A percentile compares a stretch with the other conserved stretches of the same genome.
Conservation (phyloP, 2,113 vertebrate genomes). For the Thermophis baileyi region DNA sequence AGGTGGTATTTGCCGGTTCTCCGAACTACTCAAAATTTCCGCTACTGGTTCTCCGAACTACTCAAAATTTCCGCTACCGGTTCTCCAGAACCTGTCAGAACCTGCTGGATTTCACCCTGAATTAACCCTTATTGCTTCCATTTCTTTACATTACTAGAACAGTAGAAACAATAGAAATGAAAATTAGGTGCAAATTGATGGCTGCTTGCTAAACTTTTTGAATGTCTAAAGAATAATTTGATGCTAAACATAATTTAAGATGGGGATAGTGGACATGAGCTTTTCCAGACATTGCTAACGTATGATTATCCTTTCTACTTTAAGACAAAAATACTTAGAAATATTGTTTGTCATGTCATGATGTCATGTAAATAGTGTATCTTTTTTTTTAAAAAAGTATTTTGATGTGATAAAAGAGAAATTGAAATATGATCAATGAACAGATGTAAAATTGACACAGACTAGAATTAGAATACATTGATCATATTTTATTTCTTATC, state of each 20-base stretch:
- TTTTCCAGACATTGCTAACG: neutral
- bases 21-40: too few species aligned
- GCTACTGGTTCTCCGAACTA: too few species aligned
- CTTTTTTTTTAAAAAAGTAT: neutral
- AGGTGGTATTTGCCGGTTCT: too few species aligned
- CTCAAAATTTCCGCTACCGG: too few species aligned
- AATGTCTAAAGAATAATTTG: neutral
- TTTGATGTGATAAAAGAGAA: neutral
- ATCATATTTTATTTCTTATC: neutral
- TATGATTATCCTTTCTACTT: neutral
- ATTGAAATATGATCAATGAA: neutral
- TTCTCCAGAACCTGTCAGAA: too few species aligned
- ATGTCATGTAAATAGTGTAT: neutral
- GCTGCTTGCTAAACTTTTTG: neutral
- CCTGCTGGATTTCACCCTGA: too few species aligned
- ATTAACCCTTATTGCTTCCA: neutral
- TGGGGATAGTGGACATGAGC: neutral
- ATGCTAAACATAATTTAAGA: neutral
- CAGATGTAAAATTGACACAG: neutral
- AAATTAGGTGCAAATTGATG: neutral
- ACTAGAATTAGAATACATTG: neutral
- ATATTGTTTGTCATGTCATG: neutral
- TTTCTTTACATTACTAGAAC: neutral
- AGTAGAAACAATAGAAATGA: neutral
- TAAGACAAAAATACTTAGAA: neutral